A percentile compares a stretch with the other conserved stretches of the same genome.
Conservation (phyloP, 2,797 vertebrate species). For the Enteromius radiatus region DNA sequence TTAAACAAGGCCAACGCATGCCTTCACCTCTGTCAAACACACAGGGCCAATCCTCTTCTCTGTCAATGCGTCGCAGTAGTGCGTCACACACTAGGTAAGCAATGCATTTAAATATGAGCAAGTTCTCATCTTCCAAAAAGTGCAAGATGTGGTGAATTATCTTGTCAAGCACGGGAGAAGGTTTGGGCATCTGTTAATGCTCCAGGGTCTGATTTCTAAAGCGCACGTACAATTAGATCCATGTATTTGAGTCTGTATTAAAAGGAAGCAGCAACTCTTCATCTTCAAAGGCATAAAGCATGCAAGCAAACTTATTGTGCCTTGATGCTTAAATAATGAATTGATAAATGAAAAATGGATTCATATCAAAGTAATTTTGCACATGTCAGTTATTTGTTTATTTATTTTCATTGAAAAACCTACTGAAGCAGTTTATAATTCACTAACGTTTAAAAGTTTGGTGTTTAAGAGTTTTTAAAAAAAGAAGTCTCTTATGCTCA, state of each 20-base stretch:
- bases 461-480: background rate
- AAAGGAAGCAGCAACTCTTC: background rate
- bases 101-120: slow-evolving; percentile 12
- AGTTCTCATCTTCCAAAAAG: background rate
- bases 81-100: background rate
- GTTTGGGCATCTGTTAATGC: slow-evolving; percentile 34
- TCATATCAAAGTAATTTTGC: background rate
- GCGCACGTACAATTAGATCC: background rate
- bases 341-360: background rate
- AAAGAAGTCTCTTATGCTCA: too few relatives aligned
- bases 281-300: background rate
- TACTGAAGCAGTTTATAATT: background rate
- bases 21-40: slow-evolving; percentile 5
- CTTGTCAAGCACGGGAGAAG: slow-evolving; percentile 23
- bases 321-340: background rate
- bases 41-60: slow-evolving; percentile 1
- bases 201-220: slow-evolving; percentile 25
- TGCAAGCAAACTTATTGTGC: background rate
- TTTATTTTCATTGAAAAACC: background rate
- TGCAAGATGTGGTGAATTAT: slow-evolving; percentile 28
- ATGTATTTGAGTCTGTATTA: background rate
- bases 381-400: too few relatives aligned
- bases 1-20: slow-evolving; percentile 27
- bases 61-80: background rate
- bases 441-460: background rate